A percentile compares a stretch with the other conserved stretches of the same genome.
Conservation (phyloP, 2,888 invertebrate species). For the Deilephila elpenor region DNA sequence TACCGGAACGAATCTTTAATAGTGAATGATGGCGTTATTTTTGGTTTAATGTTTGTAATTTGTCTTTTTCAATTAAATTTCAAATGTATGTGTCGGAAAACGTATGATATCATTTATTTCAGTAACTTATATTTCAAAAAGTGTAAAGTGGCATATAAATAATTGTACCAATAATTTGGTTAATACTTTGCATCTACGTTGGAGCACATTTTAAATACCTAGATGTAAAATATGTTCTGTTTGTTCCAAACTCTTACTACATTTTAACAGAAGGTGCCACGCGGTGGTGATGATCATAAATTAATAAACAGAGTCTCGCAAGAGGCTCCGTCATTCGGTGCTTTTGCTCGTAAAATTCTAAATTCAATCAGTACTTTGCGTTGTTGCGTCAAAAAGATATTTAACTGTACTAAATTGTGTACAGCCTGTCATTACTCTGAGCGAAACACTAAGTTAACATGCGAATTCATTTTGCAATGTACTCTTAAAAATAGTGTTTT, state of each 20-base stretch:
- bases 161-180: not conserved
- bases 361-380: slow-evolving; percentile 62
- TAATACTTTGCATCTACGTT: not conserved
- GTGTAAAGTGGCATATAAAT: not conserved
- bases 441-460: slow-evolving; percentile 54
- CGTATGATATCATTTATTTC: not conserved
- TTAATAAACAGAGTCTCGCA: slow-evolving; percentile 49
- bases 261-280: not conserved
- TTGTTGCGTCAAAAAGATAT: slow-evolving; percentile 57
- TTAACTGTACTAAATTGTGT: slow-evolving; percentile 52
- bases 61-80: slow-evolving; percentile 30
- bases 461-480: slow-evolving; percentile 51
- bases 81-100: slow-evolving; percentile 7
- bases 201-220: not conserved
- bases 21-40: slow-evolving; percentile 42
- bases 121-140: not conserved
- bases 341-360: slow-evolving; percentile 55
- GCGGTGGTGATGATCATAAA: slow-evolving; percentile 47
- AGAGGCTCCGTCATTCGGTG: slow-evolving; percentile 36
- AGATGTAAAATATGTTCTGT: not conserved
- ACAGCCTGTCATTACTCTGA: slow-evolving; percentile 47
- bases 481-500: slow-evolving; percentile 49
- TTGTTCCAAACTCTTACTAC: not conserved
- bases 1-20: slow-evolving; percentile 54
- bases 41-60: slow-evolving; percentile 38